Evolutionary conservation across 2,888 invertebrate species (phyloP).

Genomic region (Ectemnius continuus): DNA sequence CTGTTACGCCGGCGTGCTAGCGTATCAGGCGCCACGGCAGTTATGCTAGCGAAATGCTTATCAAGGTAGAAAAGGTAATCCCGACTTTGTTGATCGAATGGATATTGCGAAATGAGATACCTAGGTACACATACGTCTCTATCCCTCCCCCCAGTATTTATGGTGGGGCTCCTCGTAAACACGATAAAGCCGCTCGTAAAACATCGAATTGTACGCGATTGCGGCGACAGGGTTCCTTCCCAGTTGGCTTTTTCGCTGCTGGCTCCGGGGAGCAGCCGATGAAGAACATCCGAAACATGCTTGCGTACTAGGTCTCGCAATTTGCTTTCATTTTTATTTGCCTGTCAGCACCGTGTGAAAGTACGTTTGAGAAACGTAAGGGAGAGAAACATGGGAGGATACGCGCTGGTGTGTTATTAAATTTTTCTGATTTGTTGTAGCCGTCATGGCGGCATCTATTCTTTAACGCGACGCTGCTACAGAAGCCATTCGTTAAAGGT

Average conservation of each 20-base stretch:
- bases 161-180: constrained; percentile 49
- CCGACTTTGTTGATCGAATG: constrained; percentile 43
- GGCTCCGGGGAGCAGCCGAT: too few species aligned
- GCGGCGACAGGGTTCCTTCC: constrained; percentile 25
- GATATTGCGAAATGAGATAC: constrained; percentile 34
- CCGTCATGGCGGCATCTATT: constrained; percentile 3
- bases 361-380: neutral
- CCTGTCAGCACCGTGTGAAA: neutral
- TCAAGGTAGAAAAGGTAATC: constrained; percentile 32
- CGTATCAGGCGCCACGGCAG: neutral
- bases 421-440: constrained; percentile 14
- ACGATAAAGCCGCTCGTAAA: constrained; percentile 49
- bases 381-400: neutral
- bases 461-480: constrained; percentile 8
- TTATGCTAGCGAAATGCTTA: constrained; percentile 21
- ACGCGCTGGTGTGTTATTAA: neutral
- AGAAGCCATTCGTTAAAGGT: neutral
- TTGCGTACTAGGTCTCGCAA: neutral
- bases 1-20: constrained; percentile 2
- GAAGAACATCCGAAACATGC: too few species aligned
- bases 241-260: neutral
- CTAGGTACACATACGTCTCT: constrained; percentile 31
- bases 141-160: constrained; percentile 45
- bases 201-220: constrained; percentile 34
- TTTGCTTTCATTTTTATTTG: neutral